Conservation (phyloP, 2,888 invertebrate genomes). For the Geotrupes spiniger region DNA sequence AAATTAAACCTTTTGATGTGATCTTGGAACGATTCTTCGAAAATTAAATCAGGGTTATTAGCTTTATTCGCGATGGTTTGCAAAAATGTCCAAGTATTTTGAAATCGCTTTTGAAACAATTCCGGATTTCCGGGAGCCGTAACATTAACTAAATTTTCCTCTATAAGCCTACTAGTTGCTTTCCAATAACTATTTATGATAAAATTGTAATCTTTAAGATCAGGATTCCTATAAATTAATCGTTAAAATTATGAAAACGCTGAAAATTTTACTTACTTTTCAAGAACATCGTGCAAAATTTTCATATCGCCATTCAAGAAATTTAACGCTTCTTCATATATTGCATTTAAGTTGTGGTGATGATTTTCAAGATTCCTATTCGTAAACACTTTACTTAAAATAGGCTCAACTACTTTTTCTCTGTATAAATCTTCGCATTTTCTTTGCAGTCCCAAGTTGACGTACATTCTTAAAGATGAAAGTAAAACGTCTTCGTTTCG, state of each 20-base stretch:
- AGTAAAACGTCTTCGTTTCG: constrained; percentile 57
- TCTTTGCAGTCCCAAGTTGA: constrained; percentile 62
- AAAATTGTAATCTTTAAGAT: constrained; percentile 68
- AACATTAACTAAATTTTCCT: constrained; percentile 77
- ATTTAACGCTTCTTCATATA: constrained; percentile 69
- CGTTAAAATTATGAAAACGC: neutral
- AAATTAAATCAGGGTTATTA: constrained; percentile 60
- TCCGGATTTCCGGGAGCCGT: constrained; percentile 93
- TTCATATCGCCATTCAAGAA: constrained; percentile 71
- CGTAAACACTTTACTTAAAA: constrained; percentile 68
- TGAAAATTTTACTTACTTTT: constrained; percentile 20
- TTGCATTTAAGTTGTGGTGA: constrained; percentile 63
- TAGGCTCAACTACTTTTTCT: constrained; percentile 65
- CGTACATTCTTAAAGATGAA: constrained; percentile 56
- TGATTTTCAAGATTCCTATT: constrained; percentile 58
- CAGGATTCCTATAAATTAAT: constrained; percentile 48
- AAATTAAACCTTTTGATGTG: constrained; percentile 83
- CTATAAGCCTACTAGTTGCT: constrained; percentile 76
- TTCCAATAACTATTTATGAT: constrained; percentile 85
- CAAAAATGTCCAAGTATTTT: constrained; percentile 74
- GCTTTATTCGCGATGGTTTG: constrained; percentile 66
- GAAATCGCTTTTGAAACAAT: constrained; percentile 79
- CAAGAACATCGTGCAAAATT: constrained; percentile 46
- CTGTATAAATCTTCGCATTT: constrained; percentile 72
- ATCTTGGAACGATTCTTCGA: constrained; percentile 72